Percentiles rank a stretch among this genome's conserved stretches.
Conservation (phyloP, 1,140 invertebrate genomes). For the Trachymyrmex cornetzi region DNA sequence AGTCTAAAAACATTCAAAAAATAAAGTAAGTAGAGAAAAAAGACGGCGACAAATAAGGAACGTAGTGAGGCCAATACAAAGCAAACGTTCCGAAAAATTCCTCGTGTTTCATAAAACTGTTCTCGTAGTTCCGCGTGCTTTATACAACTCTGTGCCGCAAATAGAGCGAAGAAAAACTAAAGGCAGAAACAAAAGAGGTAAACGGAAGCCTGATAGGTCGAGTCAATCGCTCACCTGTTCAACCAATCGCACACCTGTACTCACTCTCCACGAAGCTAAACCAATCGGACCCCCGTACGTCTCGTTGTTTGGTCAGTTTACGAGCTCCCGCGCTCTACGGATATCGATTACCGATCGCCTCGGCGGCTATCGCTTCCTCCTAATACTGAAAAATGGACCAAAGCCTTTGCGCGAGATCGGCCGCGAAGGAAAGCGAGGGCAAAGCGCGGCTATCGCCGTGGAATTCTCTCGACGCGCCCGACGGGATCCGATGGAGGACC, state of each 20-base stretch:
- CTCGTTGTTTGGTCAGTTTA: conserved; percentile 76
- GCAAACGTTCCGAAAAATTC: conserved; percentile 46
- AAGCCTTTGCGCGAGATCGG: conserved; percentile 64
- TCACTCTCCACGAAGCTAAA: conserved; percentile 54
- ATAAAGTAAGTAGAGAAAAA: background rate
- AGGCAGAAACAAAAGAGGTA: conserved; percentile 26
- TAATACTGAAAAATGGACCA: conserved; percentile 74
- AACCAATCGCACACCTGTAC: conserved; percentile 71
- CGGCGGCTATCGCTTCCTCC: conserved; percentile 62
- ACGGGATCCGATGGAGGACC: conserved; percentile 50
- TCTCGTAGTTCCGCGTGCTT: conserved; percentile 33
- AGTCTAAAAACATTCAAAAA: background rate
- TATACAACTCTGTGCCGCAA: conserved; percentile 45
- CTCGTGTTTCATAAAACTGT: conserved; percentile 57
- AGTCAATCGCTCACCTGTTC: conserved; percentile 72
- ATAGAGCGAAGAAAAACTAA: conserved; percentile 49
- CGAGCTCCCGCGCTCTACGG: conserved; percentile 69
- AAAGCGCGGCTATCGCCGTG: conserved; percentile 26
- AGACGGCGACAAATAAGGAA: conserved; percentile 5
- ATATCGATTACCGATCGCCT: conserved; percentile 74
- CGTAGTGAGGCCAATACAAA: conserved; percentile 19
- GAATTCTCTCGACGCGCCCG: conserved; percentile 53
- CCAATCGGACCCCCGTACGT: conserved; percentile 68
- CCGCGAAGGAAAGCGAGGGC: conserved; percentile 51
- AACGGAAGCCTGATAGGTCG: conserved; percentile 56